Conservation (phyloP, 2,113 vertebrate genomes). For the Mirounga angustirostris region DNA sequence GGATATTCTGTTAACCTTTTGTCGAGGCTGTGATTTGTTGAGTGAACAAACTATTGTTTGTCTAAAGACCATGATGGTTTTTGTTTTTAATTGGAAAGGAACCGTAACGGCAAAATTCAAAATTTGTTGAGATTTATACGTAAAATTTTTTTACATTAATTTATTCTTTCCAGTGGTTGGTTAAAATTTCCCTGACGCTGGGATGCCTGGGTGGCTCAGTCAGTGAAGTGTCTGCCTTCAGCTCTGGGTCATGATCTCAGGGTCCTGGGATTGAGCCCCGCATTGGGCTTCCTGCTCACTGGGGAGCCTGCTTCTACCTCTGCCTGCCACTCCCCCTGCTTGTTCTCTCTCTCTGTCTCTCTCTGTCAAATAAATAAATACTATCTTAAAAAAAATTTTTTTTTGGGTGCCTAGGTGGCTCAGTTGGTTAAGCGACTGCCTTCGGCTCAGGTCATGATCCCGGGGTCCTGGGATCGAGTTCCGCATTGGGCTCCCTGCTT, state of each 20-base stretch:
- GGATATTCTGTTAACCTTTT: conserved; percentile 43
- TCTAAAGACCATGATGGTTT: neutral
- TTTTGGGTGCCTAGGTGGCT: neutral
- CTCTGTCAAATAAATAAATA: neutral
- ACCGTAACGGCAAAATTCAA: neutral
- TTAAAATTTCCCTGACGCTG: neutral
- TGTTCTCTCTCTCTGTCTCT: neutral
- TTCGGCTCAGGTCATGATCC: neutral
- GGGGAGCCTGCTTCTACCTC: neutral
- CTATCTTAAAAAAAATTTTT: neutral
- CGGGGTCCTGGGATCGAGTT: neutral
- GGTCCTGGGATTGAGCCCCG: neutral
- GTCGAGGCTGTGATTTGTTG: neutral
- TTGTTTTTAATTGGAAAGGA: neutral
- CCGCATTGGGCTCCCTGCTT: neutral
- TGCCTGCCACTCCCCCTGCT: neutral
- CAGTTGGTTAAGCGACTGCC: neutral
- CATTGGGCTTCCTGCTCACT: neutral
- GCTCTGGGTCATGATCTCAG: neutral
- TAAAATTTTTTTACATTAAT: conserved; percentile 8
- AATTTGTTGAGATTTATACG: neutral
- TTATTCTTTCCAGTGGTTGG: neutral
- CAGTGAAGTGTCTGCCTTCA: neutral
- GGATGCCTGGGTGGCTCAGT: neutral
- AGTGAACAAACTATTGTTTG: neutral